Conservation (phyloP, 2,888 invertebrate species). For the Leucoptera coffeella region DNA sequence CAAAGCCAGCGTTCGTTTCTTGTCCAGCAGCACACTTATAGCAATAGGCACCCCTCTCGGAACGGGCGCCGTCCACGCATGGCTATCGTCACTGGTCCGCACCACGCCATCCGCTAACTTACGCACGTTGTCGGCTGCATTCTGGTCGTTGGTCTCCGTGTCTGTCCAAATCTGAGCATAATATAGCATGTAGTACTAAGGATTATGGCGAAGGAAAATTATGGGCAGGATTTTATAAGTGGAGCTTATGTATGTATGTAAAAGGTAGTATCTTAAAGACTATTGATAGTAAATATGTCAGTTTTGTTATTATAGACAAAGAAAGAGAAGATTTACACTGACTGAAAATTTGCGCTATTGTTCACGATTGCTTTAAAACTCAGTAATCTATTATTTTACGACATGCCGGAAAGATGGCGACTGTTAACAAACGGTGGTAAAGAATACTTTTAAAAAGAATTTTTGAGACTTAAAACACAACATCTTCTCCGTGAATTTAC, state of each 20-base stretch:
- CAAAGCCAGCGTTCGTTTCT: constrained; percentile 51
- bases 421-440: no score
- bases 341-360: not conserved
- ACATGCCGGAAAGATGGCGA: no score
- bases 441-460: no score
- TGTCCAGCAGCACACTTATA: constrained; percentile 53
- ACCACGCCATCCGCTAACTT: constrained; percentile 67
- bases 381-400: no score
- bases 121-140: constrained; percentile 51
- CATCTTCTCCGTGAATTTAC: no score
- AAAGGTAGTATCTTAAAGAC: no score
- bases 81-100: constrained; percentile 69
- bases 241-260: no score
- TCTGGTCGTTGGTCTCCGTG: constrained; percentile 42
- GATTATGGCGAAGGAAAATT: no score
- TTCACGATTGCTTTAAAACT: not conserved
- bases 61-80: constrained; percentile 69
- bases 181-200: no score
- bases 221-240: no score
- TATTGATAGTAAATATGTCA: no score
- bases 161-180: constrained; percentile 64
- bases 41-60: constrained; percentile 53
- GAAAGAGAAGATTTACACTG: not conserved
- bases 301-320: not conserved
- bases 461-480: no score